Conservation (phyloP, 2,888 invertebrate genomes). For the Latheticus oryzae region DNA sequence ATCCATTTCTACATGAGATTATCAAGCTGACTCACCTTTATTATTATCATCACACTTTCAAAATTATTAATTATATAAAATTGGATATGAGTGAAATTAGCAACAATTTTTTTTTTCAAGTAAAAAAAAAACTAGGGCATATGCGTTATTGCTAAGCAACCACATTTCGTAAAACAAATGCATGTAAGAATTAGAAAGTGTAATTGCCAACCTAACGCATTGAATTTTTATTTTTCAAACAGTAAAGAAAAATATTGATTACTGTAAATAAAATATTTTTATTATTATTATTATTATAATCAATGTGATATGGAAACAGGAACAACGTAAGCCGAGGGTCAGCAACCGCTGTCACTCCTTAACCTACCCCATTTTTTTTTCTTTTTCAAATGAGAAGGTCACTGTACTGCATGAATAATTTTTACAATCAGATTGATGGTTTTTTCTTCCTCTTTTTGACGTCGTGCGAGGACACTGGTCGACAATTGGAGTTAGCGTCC, state of each 20-base stretch:
- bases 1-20: constrained; percentile 14
- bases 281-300: too few species aligned
- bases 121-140: constrained; percentile 2
- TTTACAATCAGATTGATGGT: not conserved
- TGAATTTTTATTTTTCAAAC: too few species aligned
- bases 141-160: constrained; percentile 3
- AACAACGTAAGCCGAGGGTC: constrained; percentile 5
- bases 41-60: too few species aligned
- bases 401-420: constrained; percentile 11
- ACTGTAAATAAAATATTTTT: too few species aligned
- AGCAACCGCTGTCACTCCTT: constrained; percentile 1
- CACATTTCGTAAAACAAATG: constrained; percentile 22
- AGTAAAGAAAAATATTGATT: too few species aligned
- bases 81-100: not conserved
- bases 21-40: constrained; percentile 30
- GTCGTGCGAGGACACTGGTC: not conserved
- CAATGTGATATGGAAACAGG: too few species aligned
- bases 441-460: constrained; percentile 7
- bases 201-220: too few species aligned
- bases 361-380: constrained; percentile 7
- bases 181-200: constrained; percentile 32
- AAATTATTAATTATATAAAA: constrained; percentile 13
- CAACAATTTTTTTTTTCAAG: too few species aligned
- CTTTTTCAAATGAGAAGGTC: constrained; percentile 11
- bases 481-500: constrained; percentile 23